phyloP scores from a whole-genome alignment of 2,113 vertebrate genomes.

The Sisor rabdophorus region DNA sequence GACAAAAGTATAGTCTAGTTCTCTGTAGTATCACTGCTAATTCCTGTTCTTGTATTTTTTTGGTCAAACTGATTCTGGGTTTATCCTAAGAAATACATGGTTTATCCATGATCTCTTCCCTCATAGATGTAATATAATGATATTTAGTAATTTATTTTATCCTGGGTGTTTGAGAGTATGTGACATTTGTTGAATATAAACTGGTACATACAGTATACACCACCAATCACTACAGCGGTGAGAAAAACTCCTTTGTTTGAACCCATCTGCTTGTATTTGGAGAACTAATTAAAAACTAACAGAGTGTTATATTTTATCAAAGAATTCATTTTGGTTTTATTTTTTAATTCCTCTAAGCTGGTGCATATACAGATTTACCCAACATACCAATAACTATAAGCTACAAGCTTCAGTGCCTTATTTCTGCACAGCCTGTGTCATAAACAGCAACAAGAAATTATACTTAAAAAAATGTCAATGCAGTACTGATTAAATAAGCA shows the following conservation, averaged over 20 bases:
- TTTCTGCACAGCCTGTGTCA: background rate
- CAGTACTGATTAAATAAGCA: background rate
- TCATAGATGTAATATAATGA: background rate
- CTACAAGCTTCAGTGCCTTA: background rate
- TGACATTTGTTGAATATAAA: background rate
- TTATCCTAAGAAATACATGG: background rate
- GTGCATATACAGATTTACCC: background rate
- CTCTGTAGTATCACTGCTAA: constrained; percentile 21
- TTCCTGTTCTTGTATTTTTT: constrained; percentile 21
- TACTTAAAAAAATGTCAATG: background rate
- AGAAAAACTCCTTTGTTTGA: background rate
- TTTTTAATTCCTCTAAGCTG: background rate
- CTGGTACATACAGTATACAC: background rate
- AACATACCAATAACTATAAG: background rate
- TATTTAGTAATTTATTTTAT: background rate
- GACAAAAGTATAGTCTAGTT: constrained; percentile 41
- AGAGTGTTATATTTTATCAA: background rate
- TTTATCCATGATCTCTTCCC: background rate
- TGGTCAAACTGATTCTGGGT: constrained; percentile 28
- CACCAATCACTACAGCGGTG: background rate
- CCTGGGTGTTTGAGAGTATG: background rate
- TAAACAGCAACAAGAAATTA: background rate
- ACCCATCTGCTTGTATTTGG: constrained; percentile 14
- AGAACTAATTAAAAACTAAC: constrained; percentile 21
- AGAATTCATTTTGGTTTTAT: constrained; percentile 1